phyloP scores from a whole-genome alignment of 2,797 vertebrate species.

The Rhynchotus rufescens region DNA sequence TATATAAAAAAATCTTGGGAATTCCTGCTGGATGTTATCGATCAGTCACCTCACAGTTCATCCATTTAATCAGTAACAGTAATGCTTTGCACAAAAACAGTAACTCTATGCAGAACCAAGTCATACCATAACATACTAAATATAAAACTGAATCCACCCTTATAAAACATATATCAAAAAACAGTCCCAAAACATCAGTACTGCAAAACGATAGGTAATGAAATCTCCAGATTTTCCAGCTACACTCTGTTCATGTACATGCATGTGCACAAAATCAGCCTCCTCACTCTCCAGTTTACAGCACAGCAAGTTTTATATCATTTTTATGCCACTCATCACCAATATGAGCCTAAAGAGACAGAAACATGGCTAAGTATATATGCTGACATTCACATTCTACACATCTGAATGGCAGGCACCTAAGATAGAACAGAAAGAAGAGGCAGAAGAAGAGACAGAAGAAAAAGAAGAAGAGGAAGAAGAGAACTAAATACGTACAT shows the following conservation, averaged over 20 bases:
- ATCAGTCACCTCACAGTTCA: background rate
- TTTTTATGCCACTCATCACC: conserved; percentile 28
- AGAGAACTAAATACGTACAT: background rate
- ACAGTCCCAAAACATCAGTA: background rate
- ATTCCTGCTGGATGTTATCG: background rate
- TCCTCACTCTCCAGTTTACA: conserved; percentile 11
- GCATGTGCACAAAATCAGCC: background rate
- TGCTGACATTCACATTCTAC: conserved; percentile 13
- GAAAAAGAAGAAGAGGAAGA: no score
- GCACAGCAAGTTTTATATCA: background rate
- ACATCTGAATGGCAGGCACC: background rate
- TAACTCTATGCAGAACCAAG: background rate
- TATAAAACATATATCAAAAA: background rate
- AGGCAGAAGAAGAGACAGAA: background rate
- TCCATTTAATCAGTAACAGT: background rate
- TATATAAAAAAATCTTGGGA: background rate
- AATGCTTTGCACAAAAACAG: background rate
- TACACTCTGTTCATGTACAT: background rate
- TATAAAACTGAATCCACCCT: background rate
- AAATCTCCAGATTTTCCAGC: background rate
- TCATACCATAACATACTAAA: background rate
- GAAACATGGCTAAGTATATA: background rate
- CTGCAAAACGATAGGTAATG: background rate
- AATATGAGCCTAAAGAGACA: background rate
- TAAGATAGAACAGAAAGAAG: background rate